Base-by-base conservation (phyloP, 2,888 invertebrate species). In the Macrophya annulata region DNA sequence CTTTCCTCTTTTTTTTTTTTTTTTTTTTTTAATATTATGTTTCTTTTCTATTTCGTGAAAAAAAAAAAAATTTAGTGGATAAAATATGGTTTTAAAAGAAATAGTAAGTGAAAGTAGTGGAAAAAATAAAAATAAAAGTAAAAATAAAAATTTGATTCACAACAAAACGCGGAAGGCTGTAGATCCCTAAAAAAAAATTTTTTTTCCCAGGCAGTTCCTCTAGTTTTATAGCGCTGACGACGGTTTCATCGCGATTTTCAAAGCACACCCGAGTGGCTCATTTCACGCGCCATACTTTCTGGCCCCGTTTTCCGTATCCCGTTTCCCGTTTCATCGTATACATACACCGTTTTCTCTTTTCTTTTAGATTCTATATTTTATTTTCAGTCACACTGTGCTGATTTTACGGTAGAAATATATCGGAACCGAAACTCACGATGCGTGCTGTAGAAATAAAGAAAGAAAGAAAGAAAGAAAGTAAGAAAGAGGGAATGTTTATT, bases 231-330 rank as follows among this genome's bases (percentile, higher is more conserved):
- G 37, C 68, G 68, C 68, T 68, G 68, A 68, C 68, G 68, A 68
- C 68, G 68, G 37, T 68, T 74, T 74, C 74, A 74, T n/a, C 43
- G 21, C 43, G 74, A 74, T 74, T 74, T 74, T 43, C 21, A 45
- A 74, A 74, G 74, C 45, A 74, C 45, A 74, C 74, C 74, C 74
- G 45, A 74, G 74, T 74, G 74, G 74, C 74, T 74, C 45, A 74
- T 74, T 74, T 74, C 45, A 74, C 74, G 45, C 43, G 43, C 74
- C 45, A 45, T 74, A 45, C 43, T 74, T 74, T 37, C 31, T 37
- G 17, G 68, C 68, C 37, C 37, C 68, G 37, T 68, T 37, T 68
- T 5, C 12, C 40, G 43, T 37, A 21, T 62, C 62, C 59, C 62
- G 62, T 21, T 4, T 43, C 72, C 72, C 72, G n/a, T 17, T 62